Conservation (phyloP, 1,140 invertebrate genomes). For the Lepidurus packardi region DNA sequence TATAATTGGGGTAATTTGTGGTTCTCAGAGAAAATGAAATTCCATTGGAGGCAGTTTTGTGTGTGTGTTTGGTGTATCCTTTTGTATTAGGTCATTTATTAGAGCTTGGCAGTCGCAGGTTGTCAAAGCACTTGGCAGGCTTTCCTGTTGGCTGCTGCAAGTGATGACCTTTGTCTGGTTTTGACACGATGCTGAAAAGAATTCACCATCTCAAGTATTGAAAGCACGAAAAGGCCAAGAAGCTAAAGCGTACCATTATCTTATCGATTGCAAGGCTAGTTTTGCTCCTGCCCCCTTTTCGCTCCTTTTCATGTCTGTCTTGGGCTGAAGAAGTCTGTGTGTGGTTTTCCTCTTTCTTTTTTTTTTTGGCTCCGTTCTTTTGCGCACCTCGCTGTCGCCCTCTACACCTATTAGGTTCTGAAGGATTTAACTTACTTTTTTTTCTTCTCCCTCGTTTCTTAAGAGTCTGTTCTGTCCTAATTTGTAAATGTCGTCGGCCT, state of each 20-base stretch:
- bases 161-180: not conserved
- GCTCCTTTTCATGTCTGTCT: not conserved
- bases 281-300: not conserved
- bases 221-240: not conserved
- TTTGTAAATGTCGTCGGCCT: slow-evolving; percentile 9
- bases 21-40: not conserved
- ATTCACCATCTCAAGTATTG: not conserved
- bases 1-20: not conserved
- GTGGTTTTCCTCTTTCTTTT: not conserved
- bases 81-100: too few species aligned
- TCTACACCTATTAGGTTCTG: not conserved
- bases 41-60: too few species aligned
- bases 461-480: not conserved
- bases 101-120: not conserved
- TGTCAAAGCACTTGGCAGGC: not conserved
- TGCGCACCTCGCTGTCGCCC: not conserved
- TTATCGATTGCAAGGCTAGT: not conserved
- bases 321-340: not conserved
- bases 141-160: not conserved
- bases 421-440: not conserved
- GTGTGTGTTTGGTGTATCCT: too few species aligned
- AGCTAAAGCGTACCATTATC: not conserved
- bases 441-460: not conserved
- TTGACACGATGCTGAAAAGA: not conserved
- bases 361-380: not conserved